Evolutionary conservation across 2,113 vertebrate genomes (phyloP).

Genomic region (Carassius gibelio): DNA sequence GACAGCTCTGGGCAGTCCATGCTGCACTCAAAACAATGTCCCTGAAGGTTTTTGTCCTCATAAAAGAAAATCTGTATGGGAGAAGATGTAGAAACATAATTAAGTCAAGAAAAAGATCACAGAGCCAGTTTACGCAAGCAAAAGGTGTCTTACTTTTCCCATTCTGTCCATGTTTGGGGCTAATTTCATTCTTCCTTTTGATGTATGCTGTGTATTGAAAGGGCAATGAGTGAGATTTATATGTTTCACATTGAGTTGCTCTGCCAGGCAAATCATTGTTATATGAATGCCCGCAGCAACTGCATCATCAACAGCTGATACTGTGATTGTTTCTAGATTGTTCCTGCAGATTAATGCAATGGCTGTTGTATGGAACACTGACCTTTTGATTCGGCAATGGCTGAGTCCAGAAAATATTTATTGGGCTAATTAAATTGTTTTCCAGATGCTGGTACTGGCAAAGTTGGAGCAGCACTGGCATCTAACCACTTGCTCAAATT

Average conservation of each 20-base stretch:
- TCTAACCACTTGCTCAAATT: slow-evolving; percentile 45
- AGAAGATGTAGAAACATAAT: neutral
- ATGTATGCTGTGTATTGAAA: slow-evolving; percentile 46
- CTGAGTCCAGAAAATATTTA: slow-evolving; percentile 63
- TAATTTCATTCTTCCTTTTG: slow-evolving; percentile 46
- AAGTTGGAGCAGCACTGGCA: slow-evolving; percentile 40
- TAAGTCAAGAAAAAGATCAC: neutral
- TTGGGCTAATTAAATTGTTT: slow-evolving; percentile 59
- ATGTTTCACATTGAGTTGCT: slow-evolving; percentile 59
- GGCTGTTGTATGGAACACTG: slow-evolving; percentile 44
- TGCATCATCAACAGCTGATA: slow-evolving; percentile 63
- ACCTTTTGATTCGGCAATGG: slow-evolving; percentile 56
- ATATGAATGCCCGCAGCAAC: slow-evolving; percentile 63
- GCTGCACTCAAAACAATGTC: slow-evolving; percentile 63
- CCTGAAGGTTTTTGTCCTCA: slow-evolving; percentile 75
- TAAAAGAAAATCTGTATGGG: slow-evolving; percentile 72
- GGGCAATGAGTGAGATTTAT: slow-evolving; percentile 59
- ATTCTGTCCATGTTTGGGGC: slow-evolving; percentile 41
- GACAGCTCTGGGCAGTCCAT: slow-evolving; percentile 60
- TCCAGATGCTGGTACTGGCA: slow-evolving; percentile 32
- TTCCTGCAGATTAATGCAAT: slow-evolving; percentile 50
- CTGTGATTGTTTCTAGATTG: slow-evolving; percentile 60
- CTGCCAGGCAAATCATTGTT: slow-evolving; percentile 59
- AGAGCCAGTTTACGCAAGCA: neutral
- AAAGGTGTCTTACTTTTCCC: slow-evolving; percentile 49